Percentiles rank a stretch among this genome's conserved stretches.
Evolutionary conservation across 92 coral and sea anemone genomes (phyloP).

Genomic region (Isaurus tuberculatus): DNA sequence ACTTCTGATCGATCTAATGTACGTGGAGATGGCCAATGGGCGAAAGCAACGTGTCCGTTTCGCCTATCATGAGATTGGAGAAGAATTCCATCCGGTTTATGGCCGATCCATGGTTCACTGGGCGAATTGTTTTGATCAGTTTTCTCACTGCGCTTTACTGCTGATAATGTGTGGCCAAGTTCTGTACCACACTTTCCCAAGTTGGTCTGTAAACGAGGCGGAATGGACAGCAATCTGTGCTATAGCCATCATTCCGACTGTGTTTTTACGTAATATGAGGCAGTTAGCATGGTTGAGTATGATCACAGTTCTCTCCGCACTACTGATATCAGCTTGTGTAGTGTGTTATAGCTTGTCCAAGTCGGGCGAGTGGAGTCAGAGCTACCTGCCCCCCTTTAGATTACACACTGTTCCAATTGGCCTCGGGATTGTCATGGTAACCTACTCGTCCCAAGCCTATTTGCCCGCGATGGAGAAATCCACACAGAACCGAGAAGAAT

Average conservation of each 20-base stretch:
- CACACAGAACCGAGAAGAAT: constrained; percentile 57
- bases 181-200: constrained; percentile 62
- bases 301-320: constrained; percentile 63
- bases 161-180: constrained; percentile 67
- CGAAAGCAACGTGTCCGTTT: constrained; percentile 57
- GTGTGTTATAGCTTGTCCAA: constrained; percentile 63
- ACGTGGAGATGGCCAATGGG: constrained; percentile 58
- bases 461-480: constrained; percentile 66
- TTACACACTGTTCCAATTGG: constrained; percentile 68
- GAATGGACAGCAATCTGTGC: constrained; percentile 70
- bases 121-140: constrained; percentile 70
- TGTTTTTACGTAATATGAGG: constrained; percentile 62
- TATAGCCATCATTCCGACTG: constrained; percentile 53
- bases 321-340: constrained; percentile 52
- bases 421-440: constrained; percentile 69
- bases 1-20: constrained; percentile 64
- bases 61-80: constrained; percentile 64
- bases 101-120: constrained; percentile 62
- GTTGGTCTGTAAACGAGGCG: constrained; percentile 53
- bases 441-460: constrained; percentile 67
- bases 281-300: constrained; percentile 68
- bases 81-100: constrained; percentile 63
- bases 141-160: constrained; percentile 63
- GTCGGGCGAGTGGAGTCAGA: constrained; percentile 55
- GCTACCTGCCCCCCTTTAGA: constrained; percentile 58